Base-by-base conservation (phyloP, 2,113 vertebrate species). In the Anser brachyrhynchus region DNA sequence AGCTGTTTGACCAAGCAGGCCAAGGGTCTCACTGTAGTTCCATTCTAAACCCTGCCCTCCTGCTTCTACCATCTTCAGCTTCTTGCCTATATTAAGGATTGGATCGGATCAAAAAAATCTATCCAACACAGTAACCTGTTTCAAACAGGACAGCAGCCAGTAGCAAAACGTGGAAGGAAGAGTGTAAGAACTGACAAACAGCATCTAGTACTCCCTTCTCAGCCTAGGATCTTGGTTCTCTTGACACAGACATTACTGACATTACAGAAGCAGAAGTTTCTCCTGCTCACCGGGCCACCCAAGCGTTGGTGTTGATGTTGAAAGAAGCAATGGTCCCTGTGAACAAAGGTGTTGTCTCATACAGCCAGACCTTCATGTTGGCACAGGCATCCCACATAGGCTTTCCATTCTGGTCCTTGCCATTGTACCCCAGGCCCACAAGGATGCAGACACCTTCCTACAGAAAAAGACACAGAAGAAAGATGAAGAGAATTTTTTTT, bases 391-490 rank as follows among this genome's bases (percentile, higher is more conserved):
- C 97, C 99, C 99, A 99, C 76, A 92, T 95, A 37, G 97, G 96
- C 46, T 97, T 92, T 22, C 98, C 98, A 1, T 95, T 94, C 39
- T 97, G 78, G 29, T 98, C 98, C 7, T 91, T 96, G 14, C 98
- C 99, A 13, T 98, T 99, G 96, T 99, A 99, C 23, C 99, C 99
- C 12, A 99, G 96, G 17, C 99, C 99, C 18, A 97, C 92, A 67
- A 99, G 97, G 87, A 99, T 99, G 95, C 99, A 99, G 26, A 99
- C 99, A 6, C 99, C 99, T 97, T 99, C 99, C 99, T 99, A 88
- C 19, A 43, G 64, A 75, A 92, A 93, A 69, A 52, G 61, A 92
- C 21, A 52, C 23, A 87, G 13, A 46, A 71, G 57, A 54, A 72
- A 91, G 20, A 18, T 33, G 29, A 84, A 70, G 31, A 84, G 70